Conservation (phyloP, 2,113 vertebrate genomes). For the Dicaeum eximium region DNA sequence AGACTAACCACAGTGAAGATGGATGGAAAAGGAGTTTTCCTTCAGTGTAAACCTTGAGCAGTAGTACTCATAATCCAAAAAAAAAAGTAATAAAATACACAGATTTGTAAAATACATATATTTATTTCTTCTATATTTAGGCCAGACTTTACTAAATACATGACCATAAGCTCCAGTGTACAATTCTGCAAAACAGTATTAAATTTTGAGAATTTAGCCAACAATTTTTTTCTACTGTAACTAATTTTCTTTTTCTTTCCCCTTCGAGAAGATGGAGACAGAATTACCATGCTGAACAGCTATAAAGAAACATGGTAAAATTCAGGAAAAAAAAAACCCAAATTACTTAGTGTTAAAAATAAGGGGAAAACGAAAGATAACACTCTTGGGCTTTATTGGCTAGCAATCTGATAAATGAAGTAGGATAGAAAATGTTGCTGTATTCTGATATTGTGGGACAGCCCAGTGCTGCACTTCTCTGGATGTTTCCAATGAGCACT, state of each 20-base stretch:
- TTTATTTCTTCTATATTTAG: not conserved
- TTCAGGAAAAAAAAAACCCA: not conserved
- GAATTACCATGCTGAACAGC: not conserved
- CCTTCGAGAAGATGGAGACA: not conserved
- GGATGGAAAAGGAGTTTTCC: not conserved
- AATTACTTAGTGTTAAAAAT: not conserved
- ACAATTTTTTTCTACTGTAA: not conserved
- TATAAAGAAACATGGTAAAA: not conserved
- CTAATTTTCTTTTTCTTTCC: not conserved
- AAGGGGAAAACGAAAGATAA: not conserved
- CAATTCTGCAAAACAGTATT: not conserved
- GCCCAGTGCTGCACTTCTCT: not conserved
- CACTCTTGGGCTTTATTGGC: not conserved
- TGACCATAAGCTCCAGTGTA: not conserved
- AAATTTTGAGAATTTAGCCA: not conserved
- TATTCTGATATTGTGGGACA: not conserved
- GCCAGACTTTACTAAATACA: not conserved
- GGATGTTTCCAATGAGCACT: not conserved
- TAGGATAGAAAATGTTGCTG: not conserved
- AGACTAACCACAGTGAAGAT: not conserved
- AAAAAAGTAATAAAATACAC: not conserved
- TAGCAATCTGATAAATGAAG: not conserved
- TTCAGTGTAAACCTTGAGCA: not conserved
- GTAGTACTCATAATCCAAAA: not conserved
- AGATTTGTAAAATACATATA: not conserved